Evolutionary conservation across 2,113 vertebrate species (phyloP), one percentile per base, ranked within the genome.

Genomic region (Mus pahari): DNA sequence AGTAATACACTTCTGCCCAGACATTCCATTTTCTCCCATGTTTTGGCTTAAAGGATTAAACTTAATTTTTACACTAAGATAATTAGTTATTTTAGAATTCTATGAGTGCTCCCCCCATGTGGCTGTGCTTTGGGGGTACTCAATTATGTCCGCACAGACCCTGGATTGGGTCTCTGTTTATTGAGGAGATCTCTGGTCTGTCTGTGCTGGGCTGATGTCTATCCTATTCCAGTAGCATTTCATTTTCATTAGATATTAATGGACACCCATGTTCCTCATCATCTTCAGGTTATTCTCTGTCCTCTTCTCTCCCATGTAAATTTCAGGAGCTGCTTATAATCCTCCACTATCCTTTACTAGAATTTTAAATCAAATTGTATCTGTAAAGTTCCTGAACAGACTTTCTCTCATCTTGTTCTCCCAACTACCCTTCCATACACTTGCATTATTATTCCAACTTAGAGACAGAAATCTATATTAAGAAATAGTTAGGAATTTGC

Each of bases 351-450:
- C 60, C 22, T 16, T 62, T 75, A 4, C n/a, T 87, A 33, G 55
- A 93, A 91, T 84, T 94, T 48, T 83, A 5, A 94, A 83, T 82
- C 64, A 91, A 96, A 74, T 31, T 64, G n/a, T 87, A 96, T 77
- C 77, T 91, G 71, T n/a, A 83, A 71, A 88, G 22, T 94, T 86
- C 53, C 74, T 71, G 39, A 91, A 86, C 50, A 90, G 71, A 77
- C 1, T 75, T 88, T 87, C 92, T 86, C 68, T 24, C 26, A 53
- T 90, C n/a, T 96, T 39, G 11, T 68, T 86, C 31, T 90, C 39
- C n/a, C 31, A 66, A 86, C 33, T 58, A 87, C 58, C 12, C 4
- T 58, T 11, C 89, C 92, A 91, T 1, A 22, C 50, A 77, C 22
- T 31, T 55, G 19, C 33, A 1, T 53, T 60, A 28, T 31, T 79